These are phyloP conservation scores for Dinocampus coccinellae DNA, from an alignment of 2,888 invertebrate species.

Conservation along the genomic window DNA sequence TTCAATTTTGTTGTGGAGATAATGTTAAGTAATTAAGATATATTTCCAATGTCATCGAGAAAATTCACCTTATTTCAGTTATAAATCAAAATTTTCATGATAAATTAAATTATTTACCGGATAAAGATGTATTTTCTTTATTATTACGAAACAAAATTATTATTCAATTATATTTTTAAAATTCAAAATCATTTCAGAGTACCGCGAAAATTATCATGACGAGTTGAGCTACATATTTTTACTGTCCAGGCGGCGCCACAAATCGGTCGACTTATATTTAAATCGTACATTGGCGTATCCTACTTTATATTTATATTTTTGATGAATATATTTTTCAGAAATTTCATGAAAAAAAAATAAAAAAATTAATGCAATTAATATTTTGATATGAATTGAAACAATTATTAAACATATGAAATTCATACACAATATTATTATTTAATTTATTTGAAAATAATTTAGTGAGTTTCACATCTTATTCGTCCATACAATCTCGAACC, in stretches of 20 bases:
- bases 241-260: not conserved
- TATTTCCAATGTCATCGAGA: not conserved
- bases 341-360: no score
- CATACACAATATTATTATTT: no score
- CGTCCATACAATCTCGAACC: no score
- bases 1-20: not conserved
- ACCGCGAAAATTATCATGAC: not conserved
- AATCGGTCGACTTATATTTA: not conserved
- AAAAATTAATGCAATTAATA: no score
- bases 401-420: no score
- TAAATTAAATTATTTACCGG: not conserved
- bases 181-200: not conserved
- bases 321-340: no score
- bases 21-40: not conserved
- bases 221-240: not conserved
- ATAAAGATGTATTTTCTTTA: not conserved
- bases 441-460: no score
- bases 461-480: no score
- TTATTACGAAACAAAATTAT: not conserved
- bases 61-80: not conserved
- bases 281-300: no score
- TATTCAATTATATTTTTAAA: not conserved
- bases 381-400: no score
- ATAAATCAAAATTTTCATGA: not conserved
- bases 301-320: no score